Base-by-base conservation (phyloP, 2,888 invertebrate species). In the Oxycera nigricornis region DNA sequence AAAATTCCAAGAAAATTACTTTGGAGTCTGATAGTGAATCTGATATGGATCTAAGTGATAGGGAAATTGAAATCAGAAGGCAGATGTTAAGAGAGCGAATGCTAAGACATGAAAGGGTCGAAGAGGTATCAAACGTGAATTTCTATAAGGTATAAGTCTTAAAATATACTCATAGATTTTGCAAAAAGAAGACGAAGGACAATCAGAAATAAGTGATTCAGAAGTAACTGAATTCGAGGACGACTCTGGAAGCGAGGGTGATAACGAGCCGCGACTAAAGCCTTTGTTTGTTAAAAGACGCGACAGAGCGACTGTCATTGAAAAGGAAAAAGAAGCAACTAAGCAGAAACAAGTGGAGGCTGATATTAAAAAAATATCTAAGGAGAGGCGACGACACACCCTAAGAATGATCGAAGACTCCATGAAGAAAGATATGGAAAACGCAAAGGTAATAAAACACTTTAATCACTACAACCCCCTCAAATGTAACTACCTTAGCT, bases 291-390 rank as follows among this genome's bases (percentile, higher is more conserved):
- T 98, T 0, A 88, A 94, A 77, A 97, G 96, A 79, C 91, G 92
- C 74, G 98, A 99, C 81, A 89, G 99, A 74, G 93, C 98, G 78
- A 98, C 98, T 0, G 93, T 98, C 20, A 94, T 95, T 79, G 98
- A 99, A 83, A 93, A 94, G 79, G 98, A 98, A 80, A 92, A 94
- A 61, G 95, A 97, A 85, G 91, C 91, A 17, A 89, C 91, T 77
- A 93, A 92, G 79, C 91, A 94, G 81, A 94, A 94, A 81, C 94
- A 95, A 83, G 87, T 91, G 72, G 96, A 97, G 84, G 83, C 89
- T 0, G 97, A 97, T 80, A 90, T 92, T 0, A 91, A 93, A 79
- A 92, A 93, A 82, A 89, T 93, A 79, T 94, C 93, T 1, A 97
- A 98, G 81, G 97, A 98, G 79, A 86, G 96, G 75, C 88, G 96